These are phyloP conservation scores for Ceraclea dissimilis DNA, from an alignment of 2,888 invertebrate genomes.

Conservation along the genomic window DNA sequence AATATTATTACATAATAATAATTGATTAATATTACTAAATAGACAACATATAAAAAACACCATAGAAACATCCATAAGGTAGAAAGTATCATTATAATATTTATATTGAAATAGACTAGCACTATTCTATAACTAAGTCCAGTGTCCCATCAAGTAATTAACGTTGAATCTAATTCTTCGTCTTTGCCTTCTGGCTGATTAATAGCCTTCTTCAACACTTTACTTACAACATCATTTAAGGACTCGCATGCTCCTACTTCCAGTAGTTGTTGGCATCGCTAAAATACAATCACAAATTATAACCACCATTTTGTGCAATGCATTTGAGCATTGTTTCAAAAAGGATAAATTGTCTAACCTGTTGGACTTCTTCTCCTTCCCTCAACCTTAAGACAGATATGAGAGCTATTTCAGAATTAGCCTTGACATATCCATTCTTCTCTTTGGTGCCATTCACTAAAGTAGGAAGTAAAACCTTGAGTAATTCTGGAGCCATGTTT, in stretches of 20 bases:
- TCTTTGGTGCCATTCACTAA: constrained; percentile 98
- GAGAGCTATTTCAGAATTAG: constrained; percentile 88
- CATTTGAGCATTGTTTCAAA: not conserved
- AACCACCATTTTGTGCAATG: not conserved
- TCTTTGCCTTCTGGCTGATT: constrained; percentile 76
- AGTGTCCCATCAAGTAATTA: constrained; percentile 67
- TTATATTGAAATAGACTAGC: not conserved
- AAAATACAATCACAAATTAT: constrained; percentile 31
- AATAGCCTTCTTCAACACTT: constrained; percentile 74
- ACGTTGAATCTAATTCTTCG: constrained; percentile 87
- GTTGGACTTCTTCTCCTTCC: constrained; percentile 62
- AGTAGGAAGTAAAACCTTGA: constrained; percentile 77
- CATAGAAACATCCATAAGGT: constrained; percentile 1
- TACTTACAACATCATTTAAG: constrained; percentile 79
- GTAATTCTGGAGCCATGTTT: constrained; percentile 58
- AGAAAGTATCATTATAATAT: not conserved
- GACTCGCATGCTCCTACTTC: constrained; percentile 87
- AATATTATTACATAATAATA: not conserved
- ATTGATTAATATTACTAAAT: not conserved
- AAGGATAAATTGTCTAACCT: too few relatives aligned
- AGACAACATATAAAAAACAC: constrained; percentile 1
- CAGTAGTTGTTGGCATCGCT: constrained; percentile 67
- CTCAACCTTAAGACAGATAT: constrained; percentile 76
- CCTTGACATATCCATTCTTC: constrained; percentile 91
- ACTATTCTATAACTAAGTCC: not conserved